phyloP scores from a whole-genome alignment of 2,797 vertebrate genomes.

The Xenopus petersii region DNA sequence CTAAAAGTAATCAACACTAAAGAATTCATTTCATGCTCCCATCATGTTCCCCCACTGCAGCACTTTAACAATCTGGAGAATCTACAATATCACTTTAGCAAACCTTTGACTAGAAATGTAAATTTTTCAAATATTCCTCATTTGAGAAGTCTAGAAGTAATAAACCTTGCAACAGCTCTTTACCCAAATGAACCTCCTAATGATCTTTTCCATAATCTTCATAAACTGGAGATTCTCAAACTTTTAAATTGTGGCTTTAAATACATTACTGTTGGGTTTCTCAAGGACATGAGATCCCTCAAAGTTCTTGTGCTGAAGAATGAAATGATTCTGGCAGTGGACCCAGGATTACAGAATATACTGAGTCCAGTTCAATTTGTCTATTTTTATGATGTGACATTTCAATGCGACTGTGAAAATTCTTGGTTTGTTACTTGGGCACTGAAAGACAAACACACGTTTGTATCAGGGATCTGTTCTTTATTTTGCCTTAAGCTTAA shows the following conservation, averaged over 20 bases:
- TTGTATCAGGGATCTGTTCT: background rate
- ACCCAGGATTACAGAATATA: background rate
- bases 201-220: background rate
- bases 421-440: constrained; percentile 9
- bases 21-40: background rate
- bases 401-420: constrained; percentile 1
- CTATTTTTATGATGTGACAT: background rate
- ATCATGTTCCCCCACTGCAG: background rate
- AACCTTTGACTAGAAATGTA: background rate
- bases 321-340: background rate
- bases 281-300: constrained; percentile 4
- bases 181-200: background rate
- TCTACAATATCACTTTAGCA: background rate
- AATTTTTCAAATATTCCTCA: constrained; percentile 7
- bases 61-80: background rate
- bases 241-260: background rate
- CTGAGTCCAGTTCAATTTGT: background rate
- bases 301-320: background rate
- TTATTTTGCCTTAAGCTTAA: background rate
- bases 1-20: background rate
- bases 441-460: background rate
- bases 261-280: background rate
- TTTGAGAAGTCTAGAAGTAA: background rate
- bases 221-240: background rate
- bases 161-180: background rate